These are phyloP conservation scores for Trichoplusia ni DNA, from an alignment of 1,140 invertebrate genomes.

Conservation along the genomic window DNA sequence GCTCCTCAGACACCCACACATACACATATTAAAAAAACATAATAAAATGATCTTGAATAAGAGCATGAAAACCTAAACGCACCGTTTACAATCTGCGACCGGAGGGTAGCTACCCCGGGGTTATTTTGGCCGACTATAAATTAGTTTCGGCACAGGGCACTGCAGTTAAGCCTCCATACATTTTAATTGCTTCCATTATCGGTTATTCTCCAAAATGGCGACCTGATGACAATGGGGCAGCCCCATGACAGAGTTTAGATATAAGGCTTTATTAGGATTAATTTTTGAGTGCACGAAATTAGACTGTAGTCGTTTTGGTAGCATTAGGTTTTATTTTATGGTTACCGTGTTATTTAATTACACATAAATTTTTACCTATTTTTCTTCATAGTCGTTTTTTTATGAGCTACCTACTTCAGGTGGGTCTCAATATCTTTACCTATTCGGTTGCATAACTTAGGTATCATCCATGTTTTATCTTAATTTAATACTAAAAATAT, in stretches of 20 bases:
- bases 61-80: constrained; percentile 47
- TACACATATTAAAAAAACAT: constrained; percentile 5
- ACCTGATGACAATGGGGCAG: constrained; percentile 61
- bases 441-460: too few relatives aligned
- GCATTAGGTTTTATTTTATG: too few relatives aligned
- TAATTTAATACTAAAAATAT: too few relatives aligned
- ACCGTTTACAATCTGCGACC: constrained; percentile 54
- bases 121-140: constrained; percentile 78
- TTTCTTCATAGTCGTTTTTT: too few relatives aligned
- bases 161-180: constrained; percentile 79
- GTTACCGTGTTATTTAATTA: too few relatives aligned
- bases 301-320: not conserved
- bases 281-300: constrained; percentile 31
- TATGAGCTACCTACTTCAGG: too few relatives aligned
- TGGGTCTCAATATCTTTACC: too few relatives aligned
- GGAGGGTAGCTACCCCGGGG: constrained; percentile 52
- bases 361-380: too few relatives aligned
- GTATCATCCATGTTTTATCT: too few relatives aligned
- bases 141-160: constrained; percentile 75
- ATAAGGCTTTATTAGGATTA: constrained; percentile 49
- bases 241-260: constrained; percentile 55
- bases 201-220: constrained; percentile 70
- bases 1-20: not conserved
- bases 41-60: constrained; percentile 17
- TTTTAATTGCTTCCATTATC: constrained; percentile 80